Evolutionary conservation across 92 coral and sea anemone species (phyloP).

Genomic region (Phenganax stokvisi): DNA sequence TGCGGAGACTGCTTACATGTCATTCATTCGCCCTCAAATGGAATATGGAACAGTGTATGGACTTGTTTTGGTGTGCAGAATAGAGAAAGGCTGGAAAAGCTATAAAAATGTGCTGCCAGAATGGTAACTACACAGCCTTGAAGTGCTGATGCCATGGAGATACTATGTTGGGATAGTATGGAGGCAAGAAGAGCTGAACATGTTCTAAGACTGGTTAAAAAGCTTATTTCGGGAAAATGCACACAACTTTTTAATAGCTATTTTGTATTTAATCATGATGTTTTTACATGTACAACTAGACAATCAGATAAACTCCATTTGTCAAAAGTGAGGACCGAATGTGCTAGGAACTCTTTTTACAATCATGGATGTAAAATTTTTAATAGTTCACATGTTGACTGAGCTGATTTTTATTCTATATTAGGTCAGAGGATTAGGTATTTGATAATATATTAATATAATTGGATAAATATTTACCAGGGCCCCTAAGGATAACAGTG

Average conservation of each 20-base stretch:
- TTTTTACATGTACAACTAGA: neutral
- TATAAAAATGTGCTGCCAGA: slow-evolving; percentile 22
- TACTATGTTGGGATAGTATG: slow-evolving; percentile 14
- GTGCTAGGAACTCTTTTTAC: neutral
- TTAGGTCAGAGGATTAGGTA: neutral
- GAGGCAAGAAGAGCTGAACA: slow-evolving; percentile 7
- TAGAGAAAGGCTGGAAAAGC: slow-evolving; percentile 4
- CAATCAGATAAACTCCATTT: slow-evolving; percentile 4
- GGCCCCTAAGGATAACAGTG: slow-evolving; percentile 14
- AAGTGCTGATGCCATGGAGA: slow-evolving; percentile 25
- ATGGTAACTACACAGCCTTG: neutral
- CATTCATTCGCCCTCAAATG: slow-evolving; percentile 29
- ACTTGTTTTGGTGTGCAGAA: slow-evolving; percentile 25
- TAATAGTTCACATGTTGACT: neutral
- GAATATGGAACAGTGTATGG: slow-evolving; percentile 39
- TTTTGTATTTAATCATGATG: neutral
- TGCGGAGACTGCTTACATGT: too few species aligned
- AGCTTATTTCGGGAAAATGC: neutral
- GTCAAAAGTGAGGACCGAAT: slow-evolving; percentile 18
- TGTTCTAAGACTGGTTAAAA: slow-evolving; percentile 2
- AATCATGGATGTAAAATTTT: slow-evolving; percentile 1
- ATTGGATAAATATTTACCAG: neutral
- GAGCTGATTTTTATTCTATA: neutral
- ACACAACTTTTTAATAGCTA: neutral
- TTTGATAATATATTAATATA: neutral